These are phyloP conservation scores for Rhincodon typus DNA, from an alignment of 2,797 vertebrate species.

Conservation along the genomic window DNA sequence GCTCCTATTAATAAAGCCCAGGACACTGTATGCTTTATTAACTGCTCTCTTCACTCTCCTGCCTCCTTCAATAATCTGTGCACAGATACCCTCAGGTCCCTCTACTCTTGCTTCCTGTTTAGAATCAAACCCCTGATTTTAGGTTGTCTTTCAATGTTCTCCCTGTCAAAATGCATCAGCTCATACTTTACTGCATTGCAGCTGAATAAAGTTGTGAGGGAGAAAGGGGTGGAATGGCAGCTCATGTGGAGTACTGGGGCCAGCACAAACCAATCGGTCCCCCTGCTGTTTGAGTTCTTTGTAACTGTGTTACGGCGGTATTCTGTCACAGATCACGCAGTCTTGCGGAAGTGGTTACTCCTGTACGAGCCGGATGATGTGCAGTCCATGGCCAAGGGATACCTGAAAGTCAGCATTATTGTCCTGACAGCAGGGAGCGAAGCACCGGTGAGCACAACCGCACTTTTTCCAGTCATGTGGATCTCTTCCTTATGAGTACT, in stretches of 20 bases:
- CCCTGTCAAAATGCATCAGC: no score
- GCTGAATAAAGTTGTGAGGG: not conserved
- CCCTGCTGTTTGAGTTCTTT: not conserved
- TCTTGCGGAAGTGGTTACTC: constrained; percentile 23
- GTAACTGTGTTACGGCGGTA: not conserved
- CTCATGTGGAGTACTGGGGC: not conserved
- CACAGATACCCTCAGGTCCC: no score
- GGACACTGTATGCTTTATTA: no score
- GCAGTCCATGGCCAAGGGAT: constrained; percentile 48
- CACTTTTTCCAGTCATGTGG: no score
- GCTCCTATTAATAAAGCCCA: no score
- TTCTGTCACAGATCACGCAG: not conserved
- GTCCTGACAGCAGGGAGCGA: constrained; percentile 47
- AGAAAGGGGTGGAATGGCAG: not conserved
- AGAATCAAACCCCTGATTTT: no score
- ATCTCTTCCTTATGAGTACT: not conserved
- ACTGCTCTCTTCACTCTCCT: no score
- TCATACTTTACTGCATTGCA: no score
- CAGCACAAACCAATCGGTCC: no score
- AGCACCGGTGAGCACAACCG: constrained; percentile 42
- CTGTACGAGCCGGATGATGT: constrained; percentile 46
- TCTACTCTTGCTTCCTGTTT: no score
- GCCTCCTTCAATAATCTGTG: no score
- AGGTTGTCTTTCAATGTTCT: no score
- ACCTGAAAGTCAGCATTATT: constrained; percentile 52